Conservation (phyloP, 2,888 invertebrate species). For the Cabera pusaria region DNA sequence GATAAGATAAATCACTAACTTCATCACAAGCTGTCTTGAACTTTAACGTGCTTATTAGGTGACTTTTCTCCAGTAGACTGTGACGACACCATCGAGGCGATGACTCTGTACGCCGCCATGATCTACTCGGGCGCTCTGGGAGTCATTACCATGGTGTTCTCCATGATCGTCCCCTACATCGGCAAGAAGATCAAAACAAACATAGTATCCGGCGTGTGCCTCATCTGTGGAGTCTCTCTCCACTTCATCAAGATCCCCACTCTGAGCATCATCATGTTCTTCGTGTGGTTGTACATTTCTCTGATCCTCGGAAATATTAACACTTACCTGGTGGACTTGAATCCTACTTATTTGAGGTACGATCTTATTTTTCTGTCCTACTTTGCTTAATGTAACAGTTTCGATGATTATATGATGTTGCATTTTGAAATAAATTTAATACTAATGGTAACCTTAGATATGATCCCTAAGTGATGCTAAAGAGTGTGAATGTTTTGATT, state of each 20-base stretch:
- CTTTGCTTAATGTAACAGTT: too few species aligned
- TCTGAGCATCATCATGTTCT: slow-evolving; percentile 61
- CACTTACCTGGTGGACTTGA: slow-evolving; percentile 65
- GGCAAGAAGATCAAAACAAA: slow-evolving; percentile 58
- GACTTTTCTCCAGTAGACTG: slow-evolving; percentile 52
- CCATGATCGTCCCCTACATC: slow-evolving; percentile 53
- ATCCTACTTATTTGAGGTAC: slow-evolving; percentile 71
- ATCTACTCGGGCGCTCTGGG: slow-evolving; percentile 55
- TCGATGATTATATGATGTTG: too few species aligned
- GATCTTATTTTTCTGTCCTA: too few species aligned
- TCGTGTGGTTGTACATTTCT: slow-evolving; percentile 58
- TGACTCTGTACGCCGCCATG: slow-evolving; percentile 65
- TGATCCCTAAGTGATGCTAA: too few species aligned
- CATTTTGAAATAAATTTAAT: too few species aligned
- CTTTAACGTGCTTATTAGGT: too few species aligned
- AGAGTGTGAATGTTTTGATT: too few species aligned
- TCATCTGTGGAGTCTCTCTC: slow-evolving; percentile 47
- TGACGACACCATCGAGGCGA: slow-evolving; percentile 49
- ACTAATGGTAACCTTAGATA: too few species aligned
- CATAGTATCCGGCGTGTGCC: slow-evolving; percentile 47
- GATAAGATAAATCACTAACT: too few species aligned
- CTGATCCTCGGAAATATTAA: slow-evolving; percentile 65
- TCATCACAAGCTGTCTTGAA: too few species aligned
- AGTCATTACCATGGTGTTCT: slow-evolving; percentile 48
- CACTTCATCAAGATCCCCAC: slow-evolving; percentile 54